These are phyloP conservation scores for Resseliella maxima DNA, from an alignment of 2,888 invertebrate genomes.

Conservation along the genomic window DNA sequence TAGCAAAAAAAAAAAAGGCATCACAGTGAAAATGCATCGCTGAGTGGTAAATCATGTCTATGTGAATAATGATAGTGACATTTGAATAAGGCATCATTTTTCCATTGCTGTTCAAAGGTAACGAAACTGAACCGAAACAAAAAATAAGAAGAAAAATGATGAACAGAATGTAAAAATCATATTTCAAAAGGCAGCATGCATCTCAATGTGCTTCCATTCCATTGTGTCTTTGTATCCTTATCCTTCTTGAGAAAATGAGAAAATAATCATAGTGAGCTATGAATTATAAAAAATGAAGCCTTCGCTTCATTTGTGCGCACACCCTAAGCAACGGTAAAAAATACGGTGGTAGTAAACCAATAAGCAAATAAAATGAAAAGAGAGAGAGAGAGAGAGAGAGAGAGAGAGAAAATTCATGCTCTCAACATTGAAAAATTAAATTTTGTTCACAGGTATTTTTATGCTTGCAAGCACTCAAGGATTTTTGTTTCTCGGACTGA, in stretches of 20 bases:
- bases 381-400: neutral
- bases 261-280: conserved; percentile 43
- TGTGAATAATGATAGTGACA: conserved; percentile 51
- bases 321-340: no score
- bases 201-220: neutral
- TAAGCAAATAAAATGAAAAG: no score
- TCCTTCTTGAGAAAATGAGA: neutral
- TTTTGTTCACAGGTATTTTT: conserved; percentile 36
- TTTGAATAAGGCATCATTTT: conserved; percentile 4
- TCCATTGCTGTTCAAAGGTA: neutral
- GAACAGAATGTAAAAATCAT: conserved; percentile 10
- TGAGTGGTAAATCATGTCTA: neutral
- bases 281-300: conserved; percentile 46
- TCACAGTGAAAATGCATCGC: neutral
- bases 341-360: no score
- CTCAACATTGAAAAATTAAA: conserved; percentile 43
- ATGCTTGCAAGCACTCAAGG: neutral
- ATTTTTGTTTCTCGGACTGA: neutral
- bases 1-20: neutral
- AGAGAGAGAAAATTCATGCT: neutral
- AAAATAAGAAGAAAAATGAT: neutral
- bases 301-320: neutral
- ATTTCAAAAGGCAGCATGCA: neutral
- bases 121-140: neutral
- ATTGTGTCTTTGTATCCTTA: neutral